Conservation (phyloP, 2,888 invertebrate species). For the Lamproptera curius region DNA sequence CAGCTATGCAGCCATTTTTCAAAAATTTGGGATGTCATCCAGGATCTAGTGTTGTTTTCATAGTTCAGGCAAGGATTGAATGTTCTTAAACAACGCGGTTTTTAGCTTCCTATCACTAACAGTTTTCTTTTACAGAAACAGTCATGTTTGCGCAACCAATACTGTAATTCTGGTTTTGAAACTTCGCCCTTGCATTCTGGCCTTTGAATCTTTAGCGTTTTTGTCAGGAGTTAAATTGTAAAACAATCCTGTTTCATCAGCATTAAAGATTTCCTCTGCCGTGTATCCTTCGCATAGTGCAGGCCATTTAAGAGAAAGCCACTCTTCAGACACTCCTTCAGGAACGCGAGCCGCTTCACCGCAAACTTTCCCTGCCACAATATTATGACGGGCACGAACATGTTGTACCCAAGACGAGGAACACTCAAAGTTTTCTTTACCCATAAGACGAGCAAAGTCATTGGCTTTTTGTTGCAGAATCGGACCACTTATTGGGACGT, state of each 20-base stretch:
- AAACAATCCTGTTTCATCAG: conserved; percentile 35
- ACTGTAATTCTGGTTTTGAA: conserved; percentile 40
- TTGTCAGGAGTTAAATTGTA: conserved; percentile 33
- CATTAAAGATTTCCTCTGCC: conserved; percentile 32
- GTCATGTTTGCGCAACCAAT: conserved; percentile 37
- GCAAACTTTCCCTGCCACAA: neutral
- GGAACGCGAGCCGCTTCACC: conserved; percentile 28
- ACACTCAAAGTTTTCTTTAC: conserved; percentile 28
- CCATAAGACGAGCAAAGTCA: no score
- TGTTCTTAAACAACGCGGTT: no score
- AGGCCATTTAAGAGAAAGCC: neutral
- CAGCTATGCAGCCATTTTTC: conserved; percentile 30
- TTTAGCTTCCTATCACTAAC: conserved; percentile 36
- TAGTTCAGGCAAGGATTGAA: conserved; percentile 25
- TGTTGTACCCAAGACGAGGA: conserved; percentile 32
- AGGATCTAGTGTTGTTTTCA: conserved; percentile 36
- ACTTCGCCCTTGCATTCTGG: conserved; percentile 37
- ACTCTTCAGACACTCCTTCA: neutral
- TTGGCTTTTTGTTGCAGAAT: conserved; percentile 3
- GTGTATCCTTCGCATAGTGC: conserved; percentile 25
- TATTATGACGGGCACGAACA: conserved; percentile 20
- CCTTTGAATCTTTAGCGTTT: conserved; percentile 28
- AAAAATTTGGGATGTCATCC: conserved; percentile 41
- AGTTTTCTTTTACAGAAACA: conserved; percentile 40
- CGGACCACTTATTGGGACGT: neutral